Evolutionary conservation across 2,888 invertebrate genomes (phyloP), one percentile per base, ranked within the genome.

Genomic region (Acrocera orbiculus): DNA sequence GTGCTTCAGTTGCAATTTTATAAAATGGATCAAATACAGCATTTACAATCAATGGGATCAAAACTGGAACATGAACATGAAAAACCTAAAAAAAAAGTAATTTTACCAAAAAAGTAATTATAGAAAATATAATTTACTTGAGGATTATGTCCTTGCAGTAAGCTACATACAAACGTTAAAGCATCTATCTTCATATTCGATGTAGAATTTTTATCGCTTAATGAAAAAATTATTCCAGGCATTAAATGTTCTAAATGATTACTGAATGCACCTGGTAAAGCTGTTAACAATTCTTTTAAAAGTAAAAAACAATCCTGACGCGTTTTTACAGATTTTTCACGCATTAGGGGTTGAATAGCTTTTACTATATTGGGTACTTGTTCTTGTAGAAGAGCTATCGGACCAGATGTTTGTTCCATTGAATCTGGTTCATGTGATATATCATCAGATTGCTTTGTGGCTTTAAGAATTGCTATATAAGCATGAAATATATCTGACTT

Each of bases 131-230:
- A 22, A 27, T 23, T 25, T 27, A 45, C 45, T 29, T 53, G 52
- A 1, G 61, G 54, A 22, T 53, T 58, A 37, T 61, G 60, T 3
- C 56, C 53, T 38, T 55, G 57, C 2, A 61, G 44, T 34, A 61
- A 39, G 3, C 54, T 54, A 41, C 52, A 54, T 1, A 98, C 70
- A 61, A 98, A 98, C 27, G 83, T 76, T 27, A 99, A 63, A 0
- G 95, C 87, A 54, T 95, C 95, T 47, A 98, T 96, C 64, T 90
- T 90, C 86, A 96, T 95, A 46, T 93, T 95, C 32, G 92, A 92
- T 28, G 87, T 87, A 0, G 90, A 86, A 53, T 83, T 82, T 52
- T 90, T 90, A 51, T 95, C 93, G 2, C 80, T 73, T 47, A 92
- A 66, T 0, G 87, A 85, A 47, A 82, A 87, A 41, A 81, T 77